Conservation (phyloP, 2,888 invertebrate genomes). For the Noctua fimbriata region DNA sequence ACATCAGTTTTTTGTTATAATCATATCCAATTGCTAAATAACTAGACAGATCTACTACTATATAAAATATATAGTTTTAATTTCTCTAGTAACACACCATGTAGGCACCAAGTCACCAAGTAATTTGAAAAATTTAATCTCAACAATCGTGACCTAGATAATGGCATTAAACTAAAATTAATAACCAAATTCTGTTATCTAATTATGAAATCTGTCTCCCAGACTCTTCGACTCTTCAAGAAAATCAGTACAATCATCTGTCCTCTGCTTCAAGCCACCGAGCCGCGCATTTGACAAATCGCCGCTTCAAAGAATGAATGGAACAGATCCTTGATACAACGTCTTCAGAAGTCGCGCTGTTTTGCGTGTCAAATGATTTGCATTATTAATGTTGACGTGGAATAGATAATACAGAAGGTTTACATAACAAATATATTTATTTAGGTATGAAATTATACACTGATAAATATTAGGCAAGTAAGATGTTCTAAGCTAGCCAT, state of each 20-base stretch:
- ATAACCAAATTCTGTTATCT: not conserved
- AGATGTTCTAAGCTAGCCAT: no score
- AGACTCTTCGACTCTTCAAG: not conserved
- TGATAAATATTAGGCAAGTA: no score
- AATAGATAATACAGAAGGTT: slow-evolving; percentile 20
- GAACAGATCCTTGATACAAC: slow-evolving; percentile 43
- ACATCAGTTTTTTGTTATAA: not conserved
- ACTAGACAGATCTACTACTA: not conserved
- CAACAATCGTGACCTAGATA: not conserved
- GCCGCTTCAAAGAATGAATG: slow-evolving; percentile 55
- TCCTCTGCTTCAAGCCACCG: not conserved
- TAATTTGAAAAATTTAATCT: not conserved
- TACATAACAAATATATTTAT: not conserved
- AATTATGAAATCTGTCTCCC: not conserved
- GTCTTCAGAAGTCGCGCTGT: slow-evolving; percentile 42
- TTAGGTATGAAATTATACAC: no score
- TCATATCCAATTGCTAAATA: not conserved
- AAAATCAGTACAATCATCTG: slow-evolving; percentile 30
- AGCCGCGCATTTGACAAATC: slow-evolving; percentile 59
- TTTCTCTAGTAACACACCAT: not conserved
- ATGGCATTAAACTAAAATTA: no score
- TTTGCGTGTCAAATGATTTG: slow-evolving; percentile 44
- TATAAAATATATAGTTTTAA: not conserved
- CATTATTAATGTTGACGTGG: slow-evolving; percentile 48
- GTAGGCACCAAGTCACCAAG: not conserved